phyloP scores from a whole-genome alignment of 2,797 vertebrate species.

The Diglossa cyanea region DNA sequence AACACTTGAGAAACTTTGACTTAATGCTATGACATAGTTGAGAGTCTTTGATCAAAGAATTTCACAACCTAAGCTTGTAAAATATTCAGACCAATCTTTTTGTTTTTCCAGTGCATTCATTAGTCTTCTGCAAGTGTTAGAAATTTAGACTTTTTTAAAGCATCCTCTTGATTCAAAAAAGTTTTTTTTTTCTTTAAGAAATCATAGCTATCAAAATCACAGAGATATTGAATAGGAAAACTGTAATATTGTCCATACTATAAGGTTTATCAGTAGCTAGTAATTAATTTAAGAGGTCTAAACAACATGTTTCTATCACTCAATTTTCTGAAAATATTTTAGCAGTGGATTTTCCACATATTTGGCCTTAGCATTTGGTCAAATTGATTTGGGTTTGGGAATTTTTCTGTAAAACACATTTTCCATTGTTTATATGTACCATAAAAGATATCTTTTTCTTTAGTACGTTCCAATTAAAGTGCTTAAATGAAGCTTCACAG shows the following conservation, averaged over 20 bases:
- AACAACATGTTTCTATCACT: not conserved
- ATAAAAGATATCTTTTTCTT: not conserved
- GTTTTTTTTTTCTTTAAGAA: not conserved
- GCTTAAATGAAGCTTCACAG: not conserved
- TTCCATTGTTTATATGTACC: not conserved
- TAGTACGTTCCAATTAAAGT: not conserved
- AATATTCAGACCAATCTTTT: constrained; percentile 23
- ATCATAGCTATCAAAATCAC: not conserved
- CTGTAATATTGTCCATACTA: not conserved
- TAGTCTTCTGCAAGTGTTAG: not conserved
- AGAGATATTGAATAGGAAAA: not conserved
- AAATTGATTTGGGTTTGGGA: not conserved
- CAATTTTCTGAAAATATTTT: not conserved
- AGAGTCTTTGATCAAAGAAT: constrained; percentile 41
- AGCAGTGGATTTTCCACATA: not conserved
- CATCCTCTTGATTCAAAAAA: not conserved
- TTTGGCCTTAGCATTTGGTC: not conserved
- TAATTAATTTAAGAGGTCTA: not conserved
- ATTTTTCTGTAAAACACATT: not conserved
- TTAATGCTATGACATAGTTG: not conserved
- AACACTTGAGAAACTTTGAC: constrained; percentile 17
- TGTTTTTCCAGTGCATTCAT: not conserved
- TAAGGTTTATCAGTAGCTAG: not conserved
- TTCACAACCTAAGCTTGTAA: not conserved
- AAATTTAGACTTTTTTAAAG: not conserved